phyloP scores from a whole-genome alignment of 2,113 vertebrate genomes.

The Pica pica region DNA sequence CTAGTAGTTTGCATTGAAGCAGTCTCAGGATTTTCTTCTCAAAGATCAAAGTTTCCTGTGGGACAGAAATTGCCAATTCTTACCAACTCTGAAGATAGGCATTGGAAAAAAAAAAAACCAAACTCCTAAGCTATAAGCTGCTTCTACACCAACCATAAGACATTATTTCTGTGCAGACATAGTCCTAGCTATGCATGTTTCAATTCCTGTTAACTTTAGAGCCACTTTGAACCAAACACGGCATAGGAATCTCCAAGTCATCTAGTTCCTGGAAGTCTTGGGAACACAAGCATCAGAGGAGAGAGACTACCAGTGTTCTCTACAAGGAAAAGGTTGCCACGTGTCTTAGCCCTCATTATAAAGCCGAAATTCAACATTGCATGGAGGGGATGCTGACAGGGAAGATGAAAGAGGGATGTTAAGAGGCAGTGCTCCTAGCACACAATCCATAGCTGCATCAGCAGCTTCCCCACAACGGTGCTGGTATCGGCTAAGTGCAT shows the following conservation, averaged over 20 bases:
- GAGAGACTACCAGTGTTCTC: background rate
- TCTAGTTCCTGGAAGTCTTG: background rate
- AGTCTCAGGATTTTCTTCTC: background rate
- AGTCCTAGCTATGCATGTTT: background rate
- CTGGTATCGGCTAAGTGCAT: background rate
- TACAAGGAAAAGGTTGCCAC: background rate
- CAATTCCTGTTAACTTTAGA: background rate
- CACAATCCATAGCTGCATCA: background rate
- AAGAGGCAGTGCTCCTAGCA: background rate
- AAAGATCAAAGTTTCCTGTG: background rate
- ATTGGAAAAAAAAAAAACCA: background rate
- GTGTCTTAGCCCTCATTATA: background rate
- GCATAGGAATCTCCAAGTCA: background rate
- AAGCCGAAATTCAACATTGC: background rate
- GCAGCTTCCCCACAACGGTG: background rate
- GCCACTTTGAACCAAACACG: background rate
- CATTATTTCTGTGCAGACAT: background rate
- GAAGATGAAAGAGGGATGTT: background rate
- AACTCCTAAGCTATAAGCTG: background rate
- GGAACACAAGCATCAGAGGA: background rate
- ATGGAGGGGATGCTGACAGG: background rate
- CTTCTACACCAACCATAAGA: background rate
- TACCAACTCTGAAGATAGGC: background rate
- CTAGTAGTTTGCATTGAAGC: background rate
- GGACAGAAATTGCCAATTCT: background rate